Conservation (phyloP, 2,113 vertebrate genomes). For the Lucifuga dentata region DNA sequence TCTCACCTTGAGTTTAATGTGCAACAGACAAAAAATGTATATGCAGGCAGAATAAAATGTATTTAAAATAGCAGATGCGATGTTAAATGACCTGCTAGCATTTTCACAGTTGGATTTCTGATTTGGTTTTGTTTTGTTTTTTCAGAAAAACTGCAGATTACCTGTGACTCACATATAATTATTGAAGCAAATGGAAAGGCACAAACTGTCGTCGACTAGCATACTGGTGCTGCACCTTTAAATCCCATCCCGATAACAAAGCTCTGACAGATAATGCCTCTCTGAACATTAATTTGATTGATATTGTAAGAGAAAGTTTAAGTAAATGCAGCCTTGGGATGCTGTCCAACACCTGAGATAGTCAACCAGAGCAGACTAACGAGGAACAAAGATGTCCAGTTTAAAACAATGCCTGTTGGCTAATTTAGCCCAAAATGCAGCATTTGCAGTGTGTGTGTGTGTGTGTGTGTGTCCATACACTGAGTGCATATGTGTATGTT, state of each 20-base stretch:
- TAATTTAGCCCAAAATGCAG: slow-evolving; percentile 49
- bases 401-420: slow-evolving; percentile 64
- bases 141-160: too few species aligned
- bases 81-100: too few species aligned
- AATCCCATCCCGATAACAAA: slow-evolving; percentile 72
- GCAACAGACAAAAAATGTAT: too few species aligned
- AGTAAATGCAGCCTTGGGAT: slow-evolving; percentile 65
- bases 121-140: too few species aligned
- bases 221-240: slow-evolving; percentile 69
- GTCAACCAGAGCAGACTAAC: slow-evolving; percentile 69
- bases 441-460: slow-evolving; percentile 23
- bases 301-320: slow-evolving; percentile 60
- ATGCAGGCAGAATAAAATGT: too few species aligned
- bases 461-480: not conserved
- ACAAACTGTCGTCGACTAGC: slow-evolving; percentile 44
- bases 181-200: too few species aligned
- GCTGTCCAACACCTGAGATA: slow-evolving; percentile 56
- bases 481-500: not conserved
- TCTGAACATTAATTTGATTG: slow-evolving; percentile 72
- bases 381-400: slow-evolving; percentile 36
- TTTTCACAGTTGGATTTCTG: too few species aligned
- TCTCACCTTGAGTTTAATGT: too few species aligned
- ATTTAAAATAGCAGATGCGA: too few species aligned
- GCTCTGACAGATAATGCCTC: slow-evolving; percentile 74
- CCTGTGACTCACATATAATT: too few species aligned